Evolutionary conservation across 2,113 vertebrate species (phyloP).

Genomic region (Oenanthe melanoleuca): DNA sequence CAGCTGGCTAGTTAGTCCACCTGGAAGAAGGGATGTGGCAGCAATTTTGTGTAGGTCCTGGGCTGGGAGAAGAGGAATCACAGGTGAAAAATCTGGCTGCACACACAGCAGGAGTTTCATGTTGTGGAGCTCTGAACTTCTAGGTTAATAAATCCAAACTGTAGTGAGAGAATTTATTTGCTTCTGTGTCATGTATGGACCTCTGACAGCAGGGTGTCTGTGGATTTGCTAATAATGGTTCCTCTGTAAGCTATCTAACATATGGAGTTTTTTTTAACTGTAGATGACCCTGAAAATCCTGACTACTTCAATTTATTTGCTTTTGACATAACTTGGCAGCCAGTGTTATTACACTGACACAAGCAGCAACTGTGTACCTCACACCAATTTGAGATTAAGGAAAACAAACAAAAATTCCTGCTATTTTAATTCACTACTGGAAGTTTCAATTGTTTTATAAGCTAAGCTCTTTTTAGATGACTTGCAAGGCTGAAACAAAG

Average conservation of each 20-base stretch:
- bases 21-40: background rate
- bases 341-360: background rate
- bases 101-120: background rate
- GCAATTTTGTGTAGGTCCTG: background rate
- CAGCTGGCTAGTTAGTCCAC: background rate
- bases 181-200: background rate
- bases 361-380: background rate
- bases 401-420: background rate
- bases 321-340: background rate
- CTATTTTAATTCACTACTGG: background rate
- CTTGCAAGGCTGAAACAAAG: slow-evolving; percentile 3
- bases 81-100: background rate
- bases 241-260: background rate
- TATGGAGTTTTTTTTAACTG: background rate
- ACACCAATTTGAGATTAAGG: background rate
- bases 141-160: background rate
- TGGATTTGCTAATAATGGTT: background rate
- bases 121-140: background rate
- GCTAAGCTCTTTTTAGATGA: background rate
- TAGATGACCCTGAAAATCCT: background rate
- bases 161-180: background rate
- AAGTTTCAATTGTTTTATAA: background rate
- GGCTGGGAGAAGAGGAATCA: background rate
- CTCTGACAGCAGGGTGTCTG: background rate
- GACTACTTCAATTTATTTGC: background rate